A percentile compares a stretch with the other conserved stretches of the same genome.
These are phyloP conservation scores for Cyclophora punctaria DNA, from an alignment of 2,888 invertebrate genomes.

Conservation along the genomic window DNA sequence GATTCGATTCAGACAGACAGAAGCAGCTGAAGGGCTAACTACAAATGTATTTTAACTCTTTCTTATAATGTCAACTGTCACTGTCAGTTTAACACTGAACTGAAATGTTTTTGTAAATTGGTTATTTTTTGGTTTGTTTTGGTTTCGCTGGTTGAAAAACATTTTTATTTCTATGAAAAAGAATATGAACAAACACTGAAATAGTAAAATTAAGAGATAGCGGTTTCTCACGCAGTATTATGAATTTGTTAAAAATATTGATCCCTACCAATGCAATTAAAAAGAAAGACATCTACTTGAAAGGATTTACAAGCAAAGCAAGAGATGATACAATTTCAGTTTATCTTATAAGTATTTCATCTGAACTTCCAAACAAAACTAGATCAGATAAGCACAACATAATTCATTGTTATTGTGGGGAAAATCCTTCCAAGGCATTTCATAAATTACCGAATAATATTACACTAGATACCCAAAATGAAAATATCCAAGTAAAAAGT, in stretches of 20 bases:
- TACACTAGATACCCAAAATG: constrained; percentile 20
- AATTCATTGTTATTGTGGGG: constrained; percentile 39
- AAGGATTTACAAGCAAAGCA: constrained; percentile 30
- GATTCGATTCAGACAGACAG: too few species aligned
- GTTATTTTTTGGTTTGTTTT: too few species aligned
- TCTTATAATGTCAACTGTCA: too few species aligned
- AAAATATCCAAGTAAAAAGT: constrained; percentile 25
- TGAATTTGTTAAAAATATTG: constrained; percentile 28
- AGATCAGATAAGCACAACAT: constrained; percentile 16
- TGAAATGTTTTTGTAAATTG: too few species aligned
- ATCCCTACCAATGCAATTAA: constrained; percentile 32
- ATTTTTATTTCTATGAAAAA: too few species aligned
- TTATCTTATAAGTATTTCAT: constrained; percentile 10
- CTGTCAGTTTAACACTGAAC: too few species aligned
- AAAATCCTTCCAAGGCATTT: constrained; percentile 11
- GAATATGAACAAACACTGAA: too few species aligned
- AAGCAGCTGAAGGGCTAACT: too few species aligned
- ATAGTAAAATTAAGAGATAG: too few species aligned
- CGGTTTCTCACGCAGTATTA: background rate
- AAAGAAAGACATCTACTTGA: constrained; percentile 33
- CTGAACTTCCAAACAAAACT: too few species aligned
- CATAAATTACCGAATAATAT: constrained; percentile 27
- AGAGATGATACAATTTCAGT: constrained; percentile 30
- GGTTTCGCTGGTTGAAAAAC: too few species aligned
- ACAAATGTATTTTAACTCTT: too few species aligned